A percentile compares a stretch with the other conserved stretches of the same genome.
Conservation (phyloP, 23 tunicate species). For the Styela clava region DNA sequence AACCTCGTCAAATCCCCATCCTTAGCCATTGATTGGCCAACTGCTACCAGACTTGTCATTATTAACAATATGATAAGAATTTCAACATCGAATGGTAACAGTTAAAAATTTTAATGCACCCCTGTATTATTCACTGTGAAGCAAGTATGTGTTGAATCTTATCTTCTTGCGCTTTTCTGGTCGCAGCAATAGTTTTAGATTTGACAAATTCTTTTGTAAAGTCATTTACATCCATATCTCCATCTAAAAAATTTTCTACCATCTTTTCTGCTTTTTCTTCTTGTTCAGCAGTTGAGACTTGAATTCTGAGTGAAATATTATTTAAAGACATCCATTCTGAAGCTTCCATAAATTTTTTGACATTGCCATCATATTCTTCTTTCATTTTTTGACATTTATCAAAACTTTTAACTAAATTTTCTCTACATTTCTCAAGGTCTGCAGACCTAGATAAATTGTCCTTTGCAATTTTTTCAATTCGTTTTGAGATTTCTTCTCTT, state of each 20-base stretch:
- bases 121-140: background rate
- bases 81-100: no score
- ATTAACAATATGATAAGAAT: no score
- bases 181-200: constrained; percentile 3
- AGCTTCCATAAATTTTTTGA: constrained; percentile 1
- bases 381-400: constrained; percentile 19
- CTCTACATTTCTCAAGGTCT: constrained; percentile 5
- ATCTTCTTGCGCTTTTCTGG: constrained; percentile 25
- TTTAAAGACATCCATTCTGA: constrained; percentile 23
- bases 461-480: constrained; percentile 10
- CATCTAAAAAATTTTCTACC: constrained; percentile 25
- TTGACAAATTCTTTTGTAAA: constrained; percentile 27
- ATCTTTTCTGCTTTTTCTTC: constrained; percentile 21
- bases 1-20: no score
- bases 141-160: constrained; percentile 19
- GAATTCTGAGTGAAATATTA: constrained; percentile 13
- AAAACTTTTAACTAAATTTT: background rate
- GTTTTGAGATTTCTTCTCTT: constrained; percentile 19
- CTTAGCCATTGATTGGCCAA: no score
- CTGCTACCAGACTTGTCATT: no score
- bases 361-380: constrained; percentile 10
- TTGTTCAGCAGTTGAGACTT: constrained; percentile 23
- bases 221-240: constrained; percentile 6
- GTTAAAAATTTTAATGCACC: no score
- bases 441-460: constrained; percentile 7